Evolutionary conservation across 2,797 vertebrate species (phyloP).

Genomic region (Gymnoscopelus microlampas): DNA sequence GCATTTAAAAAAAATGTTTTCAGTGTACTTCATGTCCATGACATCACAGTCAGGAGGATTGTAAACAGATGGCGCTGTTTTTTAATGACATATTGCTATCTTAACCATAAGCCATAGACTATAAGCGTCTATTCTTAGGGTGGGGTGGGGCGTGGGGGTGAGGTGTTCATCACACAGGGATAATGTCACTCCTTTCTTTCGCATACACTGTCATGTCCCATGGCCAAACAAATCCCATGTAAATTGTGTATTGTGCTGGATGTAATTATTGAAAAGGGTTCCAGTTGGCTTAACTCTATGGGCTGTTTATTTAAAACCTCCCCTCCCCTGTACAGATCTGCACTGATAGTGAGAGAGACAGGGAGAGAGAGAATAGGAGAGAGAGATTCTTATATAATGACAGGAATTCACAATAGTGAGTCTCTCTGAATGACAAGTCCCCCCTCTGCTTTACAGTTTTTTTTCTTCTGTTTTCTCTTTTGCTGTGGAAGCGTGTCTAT

Average conservation of each 20-base stretch:
- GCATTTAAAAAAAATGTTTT: slow-evolving; percentile 51
- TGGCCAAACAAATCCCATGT: slow-evolving; percentile 70
- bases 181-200: slow-evolving; percentile 71
- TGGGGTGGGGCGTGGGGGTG: slow-evolving; percentile 57
- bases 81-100: slow-evolving; percentile 80
- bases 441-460: background rate
- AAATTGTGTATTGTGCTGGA: slow-evolving; percentile 69
- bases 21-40: slow-evolving; percentile 49
- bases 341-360: slow-evolving; percentile 50
- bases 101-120: slow-evolving; percentile 70
- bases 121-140: slow-evolving; percentile 64
- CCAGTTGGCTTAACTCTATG: slow-evolving; percentile 69
- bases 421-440: slow-evolving; percentile 64
- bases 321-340: slow-evolving; percentile 64
- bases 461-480: slow-evolving; percentile 28
- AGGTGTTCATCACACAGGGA: slow-evolving; percentile 68
- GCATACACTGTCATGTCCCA: slow-evolving; percentile 63
- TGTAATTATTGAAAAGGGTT: slow-evolving; percentile 75
- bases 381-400: slow-evolving; percentile 73
- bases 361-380: slow-evolving; percentile 21
- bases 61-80: slow-evolving; percentile 74
- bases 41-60: slow-evolving; percentile 65
- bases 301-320: slow-evolving; percentile 72
- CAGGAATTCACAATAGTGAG: slow-evolving; percentile 69
- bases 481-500: slow-evolving; percentile 61